Evolutionary conservation across 2,888 invertebrate species (phyloP), one percentile per base, ranked within the genome.

Genomic region (Andrena chrysosceles): DNA sequence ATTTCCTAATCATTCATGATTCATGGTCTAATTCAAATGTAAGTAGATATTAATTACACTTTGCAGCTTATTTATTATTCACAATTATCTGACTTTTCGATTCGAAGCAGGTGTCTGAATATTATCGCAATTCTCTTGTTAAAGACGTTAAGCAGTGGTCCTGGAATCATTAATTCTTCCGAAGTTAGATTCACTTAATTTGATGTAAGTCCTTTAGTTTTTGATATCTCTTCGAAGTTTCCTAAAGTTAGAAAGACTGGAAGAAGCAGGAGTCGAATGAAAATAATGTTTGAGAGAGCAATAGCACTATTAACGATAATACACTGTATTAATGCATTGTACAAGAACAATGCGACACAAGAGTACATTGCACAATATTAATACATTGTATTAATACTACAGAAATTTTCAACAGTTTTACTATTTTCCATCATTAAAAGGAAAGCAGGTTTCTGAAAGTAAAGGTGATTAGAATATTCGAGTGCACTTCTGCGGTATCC

Each of bases 341-440:
- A 64, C 16, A 60, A 66, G 48, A 56, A 67, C 42, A 62, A 60
- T 66, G 59, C 16, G 10, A 35, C 56, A 0, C 23, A 73, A 56
- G 56, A 56, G 70, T 52, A 42, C 23, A 77, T n/a, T 72, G 29
- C 26, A 67, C 16, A 31, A 70, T 74, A 83, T 72, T 35, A 75
- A 82, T 80, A 76, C 69, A 81, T 54, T 59, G 56, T 71, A 84
- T 69, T 59, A 70, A 84, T 66, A 2, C 42, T 83, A 71, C 33
- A 56, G 5, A 79, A 48, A 29, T 70, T 42, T 42, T 52, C 20
- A 52, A 52, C 64, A 59, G 64, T 20, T 56, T 62, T 33, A 42
- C 16, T 29, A 10, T 23, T 26, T 69, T 52, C 31, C 62, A 49
- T 56, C 3, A 10, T 20, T 75, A 16, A 67, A 29, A 52, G 23